Percentiles rank a stretch among this genome's conserved stretches.
Evolutionary conservation across 1,140 invertebrate genomes (phyloP).

Genomic region (Ips typographus): DNA sequence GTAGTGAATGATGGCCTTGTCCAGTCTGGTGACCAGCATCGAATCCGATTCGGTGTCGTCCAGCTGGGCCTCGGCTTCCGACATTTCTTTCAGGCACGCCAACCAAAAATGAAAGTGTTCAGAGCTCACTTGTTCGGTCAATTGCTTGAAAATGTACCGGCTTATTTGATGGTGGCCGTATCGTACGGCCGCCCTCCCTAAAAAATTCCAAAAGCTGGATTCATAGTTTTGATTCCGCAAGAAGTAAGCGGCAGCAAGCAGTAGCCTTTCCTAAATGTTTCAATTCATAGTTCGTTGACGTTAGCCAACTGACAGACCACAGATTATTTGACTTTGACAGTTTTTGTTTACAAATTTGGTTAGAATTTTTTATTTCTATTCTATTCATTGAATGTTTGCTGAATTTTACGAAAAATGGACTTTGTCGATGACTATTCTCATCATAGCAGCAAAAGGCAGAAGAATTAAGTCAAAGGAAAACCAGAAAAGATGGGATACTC

Average conservation of each 20-base stretch:
- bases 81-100: slow-evolving; percentile 71
- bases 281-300: too few relatives aligned
- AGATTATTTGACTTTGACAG: too few relatives aligned
- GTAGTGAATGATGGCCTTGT: slow-evolving; percentile 61
- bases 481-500: too few relatives aligned
- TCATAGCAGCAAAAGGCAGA: too few relatives aligned
- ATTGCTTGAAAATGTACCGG: slow-evolving; percentile 63
- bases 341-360: background rate
- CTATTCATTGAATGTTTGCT: too few relatives aligned
- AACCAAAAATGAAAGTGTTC: slow-evolving; percentile 93
- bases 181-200: slow-evolving; percentile 76
- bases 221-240: too few relatives aligned
- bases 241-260: too few relatives aligned
- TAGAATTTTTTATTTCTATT: background rate
- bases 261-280: too few relatives aligned
- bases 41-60: slow-evolving; percentile 45
- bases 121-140: slow-evolving; percentile 77
- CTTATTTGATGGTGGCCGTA: slow-evolving; percentile 82
- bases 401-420: too few relatives aligned
- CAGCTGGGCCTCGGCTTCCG: slow-evolving; percentile 60
- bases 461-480: too few relatives aligned
- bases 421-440: too few relatives aligned
- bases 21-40: slow-evolving; percentile 61
- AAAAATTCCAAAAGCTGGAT: background rate
- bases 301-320: too few relatives aligned